Evolutionary conservation across 2,888 invertebrate species (phyloP), one percentile per base, ranked within the genome.

Genomic region (Patella pellucida): DNA sequence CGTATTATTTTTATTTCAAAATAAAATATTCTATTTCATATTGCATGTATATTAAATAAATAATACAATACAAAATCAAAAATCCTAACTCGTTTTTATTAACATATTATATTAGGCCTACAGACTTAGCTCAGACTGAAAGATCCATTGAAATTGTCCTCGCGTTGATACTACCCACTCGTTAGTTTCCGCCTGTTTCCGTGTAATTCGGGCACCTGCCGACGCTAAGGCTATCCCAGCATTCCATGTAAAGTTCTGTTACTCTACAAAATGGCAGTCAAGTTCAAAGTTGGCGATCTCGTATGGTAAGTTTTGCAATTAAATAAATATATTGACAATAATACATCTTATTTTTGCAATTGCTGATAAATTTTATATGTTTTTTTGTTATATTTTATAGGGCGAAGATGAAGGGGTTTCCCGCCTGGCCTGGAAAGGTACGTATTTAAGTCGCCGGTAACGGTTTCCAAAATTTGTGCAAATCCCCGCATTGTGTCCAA

Each of bases 321-420:
- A 51, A 68, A 51, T 54, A 11, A 12, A 23, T 2, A 2, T 9
- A 7, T 52, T 1, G 16, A 69, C 69, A n/a, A 52, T 15, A 12
- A 52, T 51, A 51, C n/a, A 16, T 7, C n/a, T 52, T 12, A 50
- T 7, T 27, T 16, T 15, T 50, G 27, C n/a, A 16, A 16, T 27
- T 56, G 68, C 5, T 68, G 15, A 3, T 19, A 52, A 51, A 23
- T 31, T 15, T 62, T 54, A 51, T 27, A 67, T 9, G 54, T 69
- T 67, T 62, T 50, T 67, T 78, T 69, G 78, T 50, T 72, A 72
- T 90, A 86, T 87, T 84, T 94, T 94, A 85, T 94, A 98, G 97
- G 97, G 97, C 97, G 77, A 97, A 97, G 94, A 97, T 98, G 97
- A 97, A 97, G 93, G 96, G 97, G 86, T 97, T 96, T 93, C 95